These are phyloP conservation scores for Deroplatys truncata DNA, from an alignment of 2,888 invertebrate species.

Conservation along the genomic window DNA sequence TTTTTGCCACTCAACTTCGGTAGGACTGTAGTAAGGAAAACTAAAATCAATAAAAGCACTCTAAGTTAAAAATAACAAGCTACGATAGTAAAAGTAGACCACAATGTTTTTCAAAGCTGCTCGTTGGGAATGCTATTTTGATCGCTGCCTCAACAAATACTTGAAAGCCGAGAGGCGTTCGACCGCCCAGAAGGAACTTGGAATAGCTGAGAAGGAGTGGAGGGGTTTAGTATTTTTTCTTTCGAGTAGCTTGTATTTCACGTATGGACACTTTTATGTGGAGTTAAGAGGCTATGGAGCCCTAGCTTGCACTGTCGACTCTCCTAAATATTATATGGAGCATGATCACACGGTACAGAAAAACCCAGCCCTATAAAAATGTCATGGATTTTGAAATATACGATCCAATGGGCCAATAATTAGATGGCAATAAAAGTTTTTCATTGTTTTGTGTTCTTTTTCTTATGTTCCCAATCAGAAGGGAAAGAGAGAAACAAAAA, in stretches of 20 bases:
- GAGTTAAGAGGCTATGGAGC: neutral
- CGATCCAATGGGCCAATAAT: constrained; percentile 8
- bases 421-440: constrained; percentile 18
- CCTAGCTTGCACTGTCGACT: neutral
- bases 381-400: constrained; percentile 10
- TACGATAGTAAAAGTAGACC: too few species aligned
- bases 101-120: neutral
- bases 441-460: neutral
- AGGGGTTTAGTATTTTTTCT: too few species aligned
- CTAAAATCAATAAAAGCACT: too few species aligned
- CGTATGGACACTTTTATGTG: constrained; percentile 8
- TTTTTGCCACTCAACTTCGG: too few species aligned
- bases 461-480: neutral
- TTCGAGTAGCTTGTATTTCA: neutral
- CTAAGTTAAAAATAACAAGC: too few species aligned
- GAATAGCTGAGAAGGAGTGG: neutral
- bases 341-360: neutral
- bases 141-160: neutral
- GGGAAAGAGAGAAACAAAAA: neutral
- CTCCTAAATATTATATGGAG: neutral
- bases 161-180: neutral
- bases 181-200: neutral
- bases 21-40: too few species aligned
- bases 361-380: constrained; percentile 2
- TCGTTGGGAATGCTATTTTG: neutral